Conservation (phyloP, 1,140 invertebrate species). For the Ips typographus region DNA sequence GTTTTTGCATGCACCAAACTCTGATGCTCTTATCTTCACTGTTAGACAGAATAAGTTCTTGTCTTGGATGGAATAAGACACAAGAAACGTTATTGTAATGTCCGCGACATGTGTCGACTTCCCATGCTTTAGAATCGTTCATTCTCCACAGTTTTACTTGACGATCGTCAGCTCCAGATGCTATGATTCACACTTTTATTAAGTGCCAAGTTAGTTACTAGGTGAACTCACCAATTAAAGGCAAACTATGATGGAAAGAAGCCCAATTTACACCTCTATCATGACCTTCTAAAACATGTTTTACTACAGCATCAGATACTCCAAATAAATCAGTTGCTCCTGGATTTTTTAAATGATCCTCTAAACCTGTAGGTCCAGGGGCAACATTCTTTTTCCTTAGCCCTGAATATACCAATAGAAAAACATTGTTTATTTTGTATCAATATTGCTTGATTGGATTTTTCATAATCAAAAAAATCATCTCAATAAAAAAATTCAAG, state of each 20-base stretch:
- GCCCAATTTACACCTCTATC: slow-evolving; percentile 99
- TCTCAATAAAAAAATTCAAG: too few relatives aligned
- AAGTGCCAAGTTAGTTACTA: not conserved
- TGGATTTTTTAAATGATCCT: slow-evolving; percentile 86
- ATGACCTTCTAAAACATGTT: slow-evolving; percentile 97
- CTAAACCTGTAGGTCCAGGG: slow-evolving; percentile 86
- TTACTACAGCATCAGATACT: slow-evolving; percentile 95
- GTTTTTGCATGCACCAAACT: slow-evolving; percentile 98
- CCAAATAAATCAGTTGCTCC: slow-evolving; percentile 95
- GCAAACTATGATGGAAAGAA: slow-evolving; percentile 91
- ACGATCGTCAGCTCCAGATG: slow-evolving; percentile 96
- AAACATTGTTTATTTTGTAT: too few relatives aligned
- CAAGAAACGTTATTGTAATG: slow-evolving; percentile 99
- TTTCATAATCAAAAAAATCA: too few relatives aligned
- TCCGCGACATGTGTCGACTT: slow-evolving; percentile 97
- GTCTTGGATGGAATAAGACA: slow-evolving; percentile 94
- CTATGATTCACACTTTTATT: slow-evolving; percentile 5
- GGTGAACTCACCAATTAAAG: slow-evolving; percentile 69
- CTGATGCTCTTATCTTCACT: slow-evolving; percentile 97
- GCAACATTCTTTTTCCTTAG: slow-evolving; percentile 97
- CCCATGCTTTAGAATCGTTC: slow-evolving; percentile 99
- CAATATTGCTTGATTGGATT: too few relatives aligned
- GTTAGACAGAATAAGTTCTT: slow-evolving; percentile 96
- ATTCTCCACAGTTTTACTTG: slow-evolving; percentile 98
- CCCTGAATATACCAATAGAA: slow-evolving; percentile 52